A percentile compares a stretch with the other conserved stretches of the same genome.
Conservation (phyloP, 2,113 vertebrate genomes). For the Corythoichthys haematopterus region DNA sequence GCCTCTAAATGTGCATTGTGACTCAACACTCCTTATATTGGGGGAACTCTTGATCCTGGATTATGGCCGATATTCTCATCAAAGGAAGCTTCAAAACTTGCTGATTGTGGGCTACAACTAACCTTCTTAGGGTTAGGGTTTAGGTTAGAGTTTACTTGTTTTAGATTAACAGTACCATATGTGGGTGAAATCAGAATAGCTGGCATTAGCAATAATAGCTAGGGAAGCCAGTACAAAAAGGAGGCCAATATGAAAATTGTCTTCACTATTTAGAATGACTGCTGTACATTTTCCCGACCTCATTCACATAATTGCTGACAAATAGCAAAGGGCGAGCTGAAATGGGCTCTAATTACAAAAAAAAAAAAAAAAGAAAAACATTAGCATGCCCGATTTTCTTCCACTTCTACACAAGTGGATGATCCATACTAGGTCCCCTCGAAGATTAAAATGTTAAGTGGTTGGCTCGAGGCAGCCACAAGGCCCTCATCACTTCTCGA, state of each 20-base stretch:
- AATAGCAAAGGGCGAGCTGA: conserved; percentile 43
- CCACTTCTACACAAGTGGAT: conserved; percentile 30
- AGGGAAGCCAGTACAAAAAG: background rate
- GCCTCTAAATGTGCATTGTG: too few relatives aligned
- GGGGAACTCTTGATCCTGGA: too few relatives aligned
- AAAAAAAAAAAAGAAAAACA: conserved; percentile 38
- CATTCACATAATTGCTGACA: conserved; percentile 36
- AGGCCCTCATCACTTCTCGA: conserved; percentile 52
- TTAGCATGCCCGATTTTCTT: conserved; percentile 29
- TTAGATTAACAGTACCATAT: too few relatives aligned
- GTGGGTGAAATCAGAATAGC: background rate
- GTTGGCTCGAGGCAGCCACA: conserved; percentile 37
- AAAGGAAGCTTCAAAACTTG: too few relatives aligned
- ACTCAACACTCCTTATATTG: too few relatives aligned
- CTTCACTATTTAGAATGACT: background rate
- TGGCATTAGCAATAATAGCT: background rate
- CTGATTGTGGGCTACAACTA: too few relatives aligned
- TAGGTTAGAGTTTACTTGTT: too few relatives aligned
- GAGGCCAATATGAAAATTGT: background rate
- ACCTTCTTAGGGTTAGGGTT: too few relatives aligned
- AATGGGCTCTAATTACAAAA: conserved; percentile 48
- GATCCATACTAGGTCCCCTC: conserved; percentile 46
- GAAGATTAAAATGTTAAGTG: conserved; percentile 61
- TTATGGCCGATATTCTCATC: too few relatives aligned
- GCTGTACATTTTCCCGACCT: background rate